Base-by-base conservation (phyloP, 2,113 vertebrate genomes). In the Eurystomus gularis region DNA sequence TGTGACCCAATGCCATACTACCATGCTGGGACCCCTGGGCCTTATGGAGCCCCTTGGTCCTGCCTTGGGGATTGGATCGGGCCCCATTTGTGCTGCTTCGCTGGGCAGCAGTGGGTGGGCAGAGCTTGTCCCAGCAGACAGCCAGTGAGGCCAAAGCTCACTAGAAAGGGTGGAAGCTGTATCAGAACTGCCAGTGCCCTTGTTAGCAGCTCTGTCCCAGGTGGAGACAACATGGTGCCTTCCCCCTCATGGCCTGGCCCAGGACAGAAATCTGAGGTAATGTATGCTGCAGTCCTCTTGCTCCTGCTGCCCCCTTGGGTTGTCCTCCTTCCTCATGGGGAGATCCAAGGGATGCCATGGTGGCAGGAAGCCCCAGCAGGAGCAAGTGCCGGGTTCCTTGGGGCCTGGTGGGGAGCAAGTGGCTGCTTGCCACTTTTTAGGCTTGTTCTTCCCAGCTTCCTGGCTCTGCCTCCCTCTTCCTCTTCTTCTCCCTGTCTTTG, bases 11-110 rank as follows among this genome's bases (percentile, higher is more conserved):
- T 33, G 58, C 25, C 20, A 1, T 37, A 1, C 29, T 51, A 7
- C 20, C 1, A 1, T 16, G 5, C 8, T 42, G 68, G 24, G 9
- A 2, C 13, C 44, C 28, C 13, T 11, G 44, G 42, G 11, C 19
- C 28, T 80, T 37, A 28, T 1, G 3, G 26, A 79, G 61, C 33
- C 17, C 37, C 8, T 28, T 1, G 4, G 42, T 28, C 46, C 57
- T 1, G 1, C 25, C 20, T 24, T 0, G 8, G 54, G 52, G 49
- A 39, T 4, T 0, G 3, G 33, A 3, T 4, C 24, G 55, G 26
- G 48, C 17, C 26, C 11, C 0, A 1, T 37, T 60, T 2, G 1
- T 10, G 14, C 28, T 1, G 0, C 16, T 44, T 68, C 0, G 1
- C 58, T 8, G 46, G 48, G 42, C 6, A 11, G 26, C 29, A 2